A percentile compares a stretch with the other conserved stretches of the same genome.
Evolutionary conservation across 2,888 invertebrate species (phyloP).

Genomic region (Lomographa bimaculata): DNA sequence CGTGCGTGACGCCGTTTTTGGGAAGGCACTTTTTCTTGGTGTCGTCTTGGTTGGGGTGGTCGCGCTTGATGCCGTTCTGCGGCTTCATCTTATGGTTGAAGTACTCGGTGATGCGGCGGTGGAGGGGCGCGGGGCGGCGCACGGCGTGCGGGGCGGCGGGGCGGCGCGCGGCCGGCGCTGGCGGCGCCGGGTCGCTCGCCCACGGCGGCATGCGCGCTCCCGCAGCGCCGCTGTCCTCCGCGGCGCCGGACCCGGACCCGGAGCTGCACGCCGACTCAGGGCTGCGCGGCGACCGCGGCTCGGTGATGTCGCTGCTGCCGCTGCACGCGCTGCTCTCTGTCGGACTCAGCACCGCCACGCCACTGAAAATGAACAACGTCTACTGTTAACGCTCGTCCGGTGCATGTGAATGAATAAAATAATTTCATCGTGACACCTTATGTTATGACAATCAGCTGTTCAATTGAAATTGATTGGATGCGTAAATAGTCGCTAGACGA

Average conservation of each 20-base stretch:
- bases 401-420: no score
- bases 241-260: conserved; percentile 70
- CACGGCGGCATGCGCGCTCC: conserved; percentile 79
- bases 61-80: conserved; percentile 79
- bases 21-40: conserved; percentile 73
- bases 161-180: conserved; percentile 72
- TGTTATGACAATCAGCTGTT: conserved; percentile 69
- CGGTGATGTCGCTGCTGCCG: conserved; percentile 93
- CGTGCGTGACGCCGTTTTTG: conserved; percentile 74
- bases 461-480: conserved; percentile 61
- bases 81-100: conserved; percentile 93
- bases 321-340: conserved; percentile 88
- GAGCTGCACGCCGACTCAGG: conserved; percentile 83
- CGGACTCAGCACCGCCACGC: conserved; percentile 91
- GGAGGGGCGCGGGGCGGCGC: conserved; percentile 71
- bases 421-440: conserved; percentile 19
- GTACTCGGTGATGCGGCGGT: conserved; percentile 93
- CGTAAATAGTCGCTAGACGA: conserved; percentile 43
- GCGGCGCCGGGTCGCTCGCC: conserved; percentile 74
- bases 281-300: conserved; percentile 93
- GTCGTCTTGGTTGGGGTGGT: conserved; percentile 58
- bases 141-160: conserved; percentile 63
- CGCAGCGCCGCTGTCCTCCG: conserved; percentile 72
- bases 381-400: conserved; percentile 2
- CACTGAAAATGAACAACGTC: conserved; percentile 84